Conservation (phyloP, 1,140 invertebrate genomes). For the Caerostris darwini region DNA sequence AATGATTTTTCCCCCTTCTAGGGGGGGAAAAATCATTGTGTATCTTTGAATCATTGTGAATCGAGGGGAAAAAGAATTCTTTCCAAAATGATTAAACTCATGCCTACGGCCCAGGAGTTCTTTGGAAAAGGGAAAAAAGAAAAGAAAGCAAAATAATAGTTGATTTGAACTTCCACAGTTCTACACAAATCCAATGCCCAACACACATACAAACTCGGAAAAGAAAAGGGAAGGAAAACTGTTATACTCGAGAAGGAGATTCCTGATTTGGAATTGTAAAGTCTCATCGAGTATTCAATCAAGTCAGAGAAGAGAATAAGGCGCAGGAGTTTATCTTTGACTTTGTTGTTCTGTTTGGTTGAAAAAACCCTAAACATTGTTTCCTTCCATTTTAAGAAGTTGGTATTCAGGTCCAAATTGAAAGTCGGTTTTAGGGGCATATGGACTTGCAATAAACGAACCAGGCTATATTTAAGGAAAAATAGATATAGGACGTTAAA, state of each 20-base stretch:
- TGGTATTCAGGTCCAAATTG: too few species aligned
- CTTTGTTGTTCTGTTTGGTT: not conserved
- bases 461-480: too few species aligned
- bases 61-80: not conserved
- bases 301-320: slow-evolving; percentile 11
- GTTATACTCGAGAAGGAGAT: slow-evolving; percentile 2
- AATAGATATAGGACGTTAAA: too few species aligned
- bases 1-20: not conserved
- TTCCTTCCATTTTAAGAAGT: not conserved
- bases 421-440: too few species aligned
- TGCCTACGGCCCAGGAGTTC: not conserved
- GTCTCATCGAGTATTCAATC: slow-evolving; percentile 71
- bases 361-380: slow-evolving; percentile 49
- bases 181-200: slow-evolving; percentile 8
- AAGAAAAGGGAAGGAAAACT: slow-evolving; percentile 32
- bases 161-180: slow-evolving; percentile 52
- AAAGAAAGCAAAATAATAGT: slow-evolving; percentile 52
- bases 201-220: not conserved
- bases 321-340: slow-evolving; percentile 34
- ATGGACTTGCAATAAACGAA: too few species aligned
- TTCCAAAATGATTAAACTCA: not conserved
- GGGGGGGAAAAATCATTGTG: too few species aligned
- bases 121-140: not conserved
- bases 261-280: slow-evolving; percentile 66
- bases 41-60: too few species aligned